phyloP scores from a whole-genome alignment of 2,888 invertebrate species.

The Saturnia japonica region DNA sequence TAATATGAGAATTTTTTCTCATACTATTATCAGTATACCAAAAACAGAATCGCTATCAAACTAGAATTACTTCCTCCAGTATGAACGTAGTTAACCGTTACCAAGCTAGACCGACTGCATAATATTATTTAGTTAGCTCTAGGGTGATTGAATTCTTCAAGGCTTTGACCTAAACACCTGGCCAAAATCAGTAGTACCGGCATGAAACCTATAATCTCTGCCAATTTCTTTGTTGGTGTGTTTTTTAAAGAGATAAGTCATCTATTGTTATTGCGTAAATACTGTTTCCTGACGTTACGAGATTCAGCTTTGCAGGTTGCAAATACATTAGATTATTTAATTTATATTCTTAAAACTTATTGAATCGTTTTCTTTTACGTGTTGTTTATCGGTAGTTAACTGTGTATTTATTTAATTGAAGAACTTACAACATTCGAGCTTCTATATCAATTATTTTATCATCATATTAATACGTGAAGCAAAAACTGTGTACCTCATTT shows the following conservation, averaged over 20 bases:
- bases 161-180: background rate
- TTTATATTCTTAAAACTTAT: background rate
- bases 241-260: background rate
- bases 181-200: background rate
- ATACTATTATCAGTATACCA: background rate
- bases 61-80: no score
- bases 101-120: background rate
- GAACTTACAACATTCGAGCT: background rate
- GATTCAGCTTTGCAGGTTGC: background rate
- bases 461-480: no score
- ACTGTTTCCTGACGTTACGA: background rate
- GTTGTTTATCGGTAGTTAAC: background rate
- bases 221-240: background rate
- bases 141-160: background rate
- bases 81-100: background rate
- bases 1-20: background rate
- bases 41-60: background rate
- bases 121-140: background rate
- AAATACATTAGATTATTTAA: background rate
- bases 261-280: background rate
- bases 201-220: background rate
- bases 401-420: background rate
- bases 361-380: background rate
- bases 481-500: no score
- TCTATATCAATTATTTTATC: no score